Base-by-base conservation (phyloP, 2,113 vertebrate genomes). In the Centropristis striata region DNA sequence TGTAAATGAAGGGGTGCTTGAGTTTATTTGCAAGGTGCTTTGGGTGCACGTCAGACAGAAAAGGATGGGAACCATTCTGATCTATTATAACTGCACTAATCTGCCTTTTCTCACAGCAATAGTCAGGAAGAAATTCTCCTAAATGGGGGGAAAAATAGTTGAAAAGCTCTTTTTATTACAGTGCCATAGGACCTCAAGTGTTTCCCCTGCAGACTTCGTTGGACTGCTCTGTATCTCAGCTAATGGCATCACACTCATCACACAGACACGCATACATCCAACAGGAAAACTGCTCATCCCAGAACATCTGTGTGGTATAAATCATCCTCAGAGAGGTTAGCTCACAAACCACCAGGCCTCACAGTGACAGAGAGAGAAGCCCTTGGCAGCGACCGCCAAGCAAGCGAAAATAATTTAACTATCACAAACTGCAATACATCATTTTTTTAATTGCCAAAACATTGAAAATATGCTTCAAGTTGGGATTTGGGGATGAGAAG, bases 261-360 rank as follows among this genome's bases (percentile, higher is more conserved):
- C 78, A 61, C 46, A 89, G 54, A 78, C 66, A 71, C 51, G 21
- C 60, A 85, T n/a, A n/a, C n/a, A n/a, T n/a, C 74, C 82, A 85
- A 81, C 53, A 86, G 72, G 72, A 72, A 49, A 50, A 69, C 21
- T 66, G 73, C 71, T 86, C 78, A 80, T 84, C 80, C 69, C 53
- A 51, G 74, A 88, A 90, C 92, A 94, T 90, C 89, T 93, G 93
- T 60, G 80, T 36, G 28, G 51, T 64, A 85, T 92, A 93, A 92
- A 92, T 92, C 90, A 90, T 58, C 20, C 58, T 18, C 16, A 8
- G 55, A 75, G 71, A 78, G 75, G 72, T 87, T 86, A 80, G 77
- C 65, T 91, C 88, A 84, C 76, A 78, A 84, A 83, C 60, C 88
- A 78, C 71, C 71, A 63, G 81, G 57, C 75, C 78, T 71, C 64